Percentiles rank a stretch among this genome's conserved stretches.
phyloP scores from a whole-genome alignment of 1,140 invertebrate genomes.

The Coptotermes formosanus region DNA sequence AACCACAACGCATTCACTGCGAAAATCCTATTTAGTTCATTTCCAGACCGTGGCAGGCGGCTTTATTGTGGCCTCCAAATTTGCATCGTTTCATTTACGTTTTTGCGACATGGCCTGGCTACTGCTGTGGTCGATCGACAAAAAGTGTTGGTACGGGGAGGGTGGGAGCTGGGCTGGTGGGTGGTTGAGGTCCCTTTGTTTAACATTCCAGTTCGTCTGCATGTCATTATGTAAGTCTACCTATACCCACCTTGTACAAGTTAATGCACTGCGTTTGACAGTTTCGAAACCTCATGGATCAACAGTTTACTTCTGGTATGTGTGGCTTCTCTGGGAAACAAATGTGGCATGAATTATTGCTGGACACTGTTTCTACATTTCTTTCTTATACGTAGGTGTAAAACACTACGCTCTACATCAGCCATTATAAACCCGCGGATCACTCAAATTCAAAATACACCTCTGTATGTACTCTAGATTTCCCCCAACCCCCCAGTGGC shows the following conservation, averaged over 20 bases:
- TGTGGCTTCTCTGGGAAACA: background rate
- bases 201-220: background rate
- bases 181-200: background rate
- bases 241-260: background rate
- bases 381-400: background rate
- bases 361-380: background rate
- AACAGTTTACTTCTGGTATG: background rate
- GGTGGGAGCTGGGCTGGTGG: too few species aligned
- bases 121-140: background rate
- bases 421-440: too few species aligned
- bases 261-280: background rate
- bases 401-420: too few species aligned
- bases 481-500: too few species aligned
- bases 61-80: constrained; percentile 6
- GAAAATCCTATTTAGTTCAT: background rate
- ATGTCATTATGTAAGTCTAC: background rate
- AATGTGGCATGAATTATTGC: background rate
- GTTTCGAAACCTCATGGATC: background rate
- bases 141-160: background rate
- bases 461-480: too few species aligned
- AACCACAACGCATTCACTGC: background rate
- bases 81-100: background rate
- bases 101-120: background rate
- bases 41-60: background rate
- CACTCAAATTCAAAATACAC: too few species aligned